phyloP scores from a whole-genome alignment of 2,797 vertebrate species.

The Natrix natrix region DNA sequence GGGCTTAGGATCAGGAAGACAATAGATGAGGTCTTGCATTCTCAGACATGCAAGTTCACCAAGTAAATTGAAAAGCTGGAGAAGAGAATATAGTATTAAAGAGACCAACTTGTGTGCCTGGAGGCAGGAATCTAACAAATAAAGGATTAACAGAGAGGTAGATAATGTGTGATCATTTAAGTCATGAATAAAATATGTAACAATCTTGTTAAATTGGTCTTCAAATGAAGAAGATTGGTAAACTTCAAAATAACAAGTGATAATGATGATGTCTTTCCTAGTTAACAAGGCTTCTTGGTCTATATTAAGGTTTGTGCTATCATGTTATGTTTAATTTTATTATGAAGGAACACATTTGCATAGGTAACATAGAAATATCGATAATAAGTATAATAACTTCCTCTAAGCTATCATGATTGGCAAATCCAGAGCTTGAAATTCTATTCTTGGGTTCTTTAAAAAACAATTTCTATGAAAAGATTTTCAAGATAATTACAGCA shows the following conservation, averaged over 20 bases:
- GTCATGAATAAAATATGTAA: neutral
- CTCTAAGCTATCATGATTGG: neutral
- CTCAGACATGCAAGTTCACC: neutral
- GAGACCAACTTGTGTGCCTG: neutral
- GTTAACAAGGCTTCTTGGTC: neutral
- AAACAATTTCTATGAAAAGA: neutral
- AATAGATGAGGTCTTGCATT: neutral
- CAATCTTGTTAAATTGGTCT: neutral
- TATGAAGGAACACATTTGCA: neutral
- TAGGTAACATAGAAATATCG: neutral
- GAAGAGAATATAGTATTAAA: neutral
- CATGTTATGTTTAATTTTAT: neutral
- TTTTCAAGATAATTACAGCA: neutral
- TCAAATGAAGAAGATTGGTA: neutral
- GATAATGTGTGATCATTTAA: neutral
- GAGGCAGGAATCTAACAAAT: neutral
- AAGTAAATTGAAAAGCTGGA: neutral
- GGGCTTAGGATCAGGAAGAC: neutral
- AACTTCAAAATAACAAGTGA: neutral
- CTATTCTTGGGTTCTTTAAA: neutral
- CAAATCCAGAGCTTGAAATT: accelerated
- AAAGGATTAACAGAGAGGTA: neutral
- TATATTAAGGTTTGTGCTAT: neutral
- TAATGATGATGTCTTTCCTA: neutral
- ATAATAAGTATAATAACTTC: neutral